Evolutionary conservation across 53 echinoderm and acorn worm genomes (phyloP).

Genomic region (Astropecten irregularis): DNA sequence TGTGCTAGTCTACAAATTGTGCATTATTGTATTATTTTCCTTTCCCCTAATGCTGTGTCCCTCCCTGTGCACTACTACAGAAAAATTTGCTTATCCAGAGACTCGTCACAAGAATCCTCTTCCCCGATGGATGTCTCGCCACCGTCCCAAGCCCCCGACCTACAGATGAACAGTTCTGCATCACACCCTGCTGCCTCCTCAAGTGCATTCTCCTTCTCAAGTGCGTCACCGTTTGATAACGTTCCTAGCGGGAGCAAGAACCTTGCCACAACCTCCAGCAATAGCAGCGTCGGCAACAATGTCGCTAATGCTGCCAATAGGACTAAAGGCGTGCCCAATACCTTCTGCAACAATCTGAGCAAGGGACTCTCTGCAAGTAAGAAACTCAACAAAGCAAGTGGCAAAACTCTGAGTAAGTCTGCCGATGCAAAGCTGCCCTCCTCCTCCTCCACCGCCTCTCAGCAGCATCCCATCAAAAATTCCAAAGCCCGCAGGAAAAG

Average conservation of each 20-base stretch:
- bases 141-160: conserved; percentile 41
- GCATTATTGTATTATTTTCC: too few species aligned
- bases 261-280: not conserved
- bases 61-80: too few species aligned
- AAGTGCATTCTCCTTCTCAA: conserved; percentile 50
- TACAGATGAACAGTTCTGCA: conserved; percentile 35
- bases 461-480: conserved; percentile 60
- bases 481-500: conserved; percentile 91
- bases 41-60: too few species aligned
- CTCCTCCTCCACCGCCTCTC: not conserved
- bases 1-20: too few species aligned
- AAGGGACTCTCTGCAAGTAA: conserved; percentile 45
- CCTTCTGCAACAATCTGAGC: conserved; percentile 60
- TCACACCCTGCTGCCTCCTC: conserved; percentile 26
- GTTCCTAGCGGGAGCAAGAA: conserved; percentile 32
- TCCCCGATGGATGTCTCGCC: conserved; percentile 32
- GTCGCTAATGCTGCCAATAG: not conserved
- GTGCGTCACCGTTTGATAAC: conserved; percentile 35
- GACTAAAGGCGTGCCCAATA: conserved; percentile 24
- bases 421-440: conserved; percentile 55
- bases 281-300: not conserved
- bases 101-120: not conserved
- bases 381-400: conserved; percentile 62
- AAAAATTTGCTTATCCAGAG: conserved; percentile 51
- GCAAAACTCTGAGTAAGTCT: conserved; percentile 61